These are phyloP conservation scores for Macrostomum lignano DNA, from an alignment of 1,140 invertebrate genomes.

Conservation along the genomic window DNA sequence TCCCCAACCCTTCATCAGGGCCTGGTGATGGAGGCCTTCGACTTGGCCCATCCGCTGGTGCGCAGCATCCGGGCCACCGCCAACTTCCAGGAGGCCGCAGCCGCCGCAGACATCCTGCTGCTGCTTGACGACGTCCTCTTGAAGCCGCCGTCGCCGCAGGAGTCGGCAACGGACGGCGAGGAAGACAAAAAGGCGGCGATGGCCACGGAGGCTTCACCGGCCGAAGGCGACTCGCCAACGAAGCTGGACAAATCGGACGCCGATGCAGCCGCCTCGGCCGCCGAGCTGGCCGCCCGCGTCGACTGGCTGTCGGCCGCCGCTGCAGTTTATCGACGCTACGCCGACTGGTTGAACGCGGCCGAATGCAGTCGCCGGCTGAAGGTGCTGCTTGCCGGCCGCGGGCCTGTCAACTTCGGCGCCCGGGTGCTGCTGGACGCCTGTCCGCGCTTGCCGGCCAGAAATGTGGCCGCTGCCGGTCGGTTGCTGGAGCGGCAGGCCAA, in stretches of 20 bases:
- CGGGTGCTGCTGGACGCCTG: conserved; percentile 16
- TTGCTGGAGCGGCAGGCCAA: conserved; percentile 20
- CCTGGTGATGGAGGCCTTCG: conserved; percentile 16
- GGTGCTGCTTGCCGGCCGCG: conserved; percentile 15
- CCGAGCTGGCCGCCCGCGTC: too few relatives aligned
- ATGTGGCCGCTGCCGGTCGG: conserved; percentile 15
- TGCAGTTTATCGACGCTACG: too few relatives aligned
- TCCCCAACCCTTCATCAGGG: conserved; percentile 8
- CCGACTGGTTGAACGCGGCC: too few relatives aligned
- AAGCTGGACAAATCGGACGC: too few relatives aligned
- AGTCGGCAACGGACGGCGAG: conserved; percentile 6
- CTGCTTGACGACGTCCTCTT: conserved; percentile 14
- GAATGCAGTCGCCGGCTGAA: too few relatives aligned
- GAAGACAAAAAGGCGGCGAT: conserved; percentile 13
- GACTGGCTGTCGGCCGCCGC: too few relatives aligned
- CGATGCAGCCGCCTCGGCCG: too few relatives aligned
- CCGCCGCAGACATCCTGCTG: conserved; percentile 13
- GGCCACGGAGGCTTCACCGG: too few relatives aligned
- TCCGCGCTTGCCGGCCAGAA: conserved; percentile 14
- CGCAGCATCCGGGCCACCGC: conserved; percentile 12
- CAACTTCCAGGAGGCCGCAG: conserved; percentile 14
- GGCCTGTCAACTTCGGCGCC: conserved; percentile 18
- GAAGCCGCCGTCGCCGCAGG: neutral
- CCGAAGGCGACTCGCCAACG: too few relatives aligned
- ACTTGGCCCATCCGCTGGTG: conserved; percentile 14